Percentiles rank a stretch among this genome's conserved stretches.
Conservation (phyloP, 2,797 vertebrate genomes). For the Natrix natrix region DNA sequence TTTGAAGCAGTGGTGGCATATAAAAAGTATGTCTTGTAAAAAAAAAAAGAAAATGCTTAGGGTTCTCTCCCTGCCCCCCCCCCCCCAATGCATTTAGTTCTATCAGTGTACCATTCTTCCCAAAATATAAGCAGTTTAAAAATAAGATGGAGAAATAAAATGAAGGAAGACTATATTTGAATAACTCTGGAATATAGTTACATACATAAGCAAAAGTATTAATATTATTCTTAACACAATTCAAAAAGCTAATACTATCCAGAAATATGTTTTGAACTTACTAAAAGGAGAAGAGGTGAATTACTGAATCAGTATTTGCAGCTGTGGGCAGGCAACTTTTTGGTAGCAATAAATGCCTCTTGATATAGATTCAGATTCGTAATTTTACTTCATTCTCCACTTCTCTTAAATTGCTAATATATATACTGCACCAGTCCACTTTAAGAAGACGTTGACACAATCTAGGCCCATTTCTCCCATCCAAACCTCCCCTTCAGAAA, state of each 20-base stretch:
- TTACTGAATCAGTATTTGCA: not conserved
- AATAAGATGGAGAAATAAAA: not conserved
- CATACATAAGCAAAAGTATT: not conserved
- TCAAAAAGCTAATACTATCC: not conserved
- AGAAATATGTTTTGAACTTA: not conserved
- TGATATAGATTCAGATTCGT: not conserved
- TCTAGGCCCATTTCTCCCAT: not conserved
- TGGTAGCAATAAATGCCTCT: not conserved
- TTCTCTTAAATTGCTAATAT: not conserved
- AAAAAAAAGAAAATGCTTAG: not conserved
- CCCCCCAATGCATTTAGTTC: not conserved
- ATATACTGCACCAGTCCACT: not conserved
- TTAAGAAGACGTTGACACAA: not conserved
- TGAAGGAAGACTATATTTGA: not conserved
- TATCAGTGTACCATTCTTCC: not conserved
- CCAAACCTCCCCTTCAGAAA: not conserved
- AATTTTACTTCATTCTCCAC: not conserved
- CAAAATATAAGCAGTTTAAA: not conserved
- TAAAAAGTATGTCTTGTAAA: not conserved
- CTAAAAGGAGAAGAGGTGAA: not conserved
- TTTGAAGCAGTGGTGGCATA: not conserved
- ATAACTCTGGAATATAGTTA: not conserved
- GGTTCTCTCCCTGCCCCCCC: too few relatives aligned
- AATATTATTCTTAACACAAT: not conserved
- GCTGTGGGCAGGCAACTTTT: not conserved